A percentile compares a stretch with the other conserved stretches of the same genome.
Evolutionary conservation across 2,797 vertebrate genomes (phyloP).

Genomic region (Phrynocephalus guinanensis): DNA sequence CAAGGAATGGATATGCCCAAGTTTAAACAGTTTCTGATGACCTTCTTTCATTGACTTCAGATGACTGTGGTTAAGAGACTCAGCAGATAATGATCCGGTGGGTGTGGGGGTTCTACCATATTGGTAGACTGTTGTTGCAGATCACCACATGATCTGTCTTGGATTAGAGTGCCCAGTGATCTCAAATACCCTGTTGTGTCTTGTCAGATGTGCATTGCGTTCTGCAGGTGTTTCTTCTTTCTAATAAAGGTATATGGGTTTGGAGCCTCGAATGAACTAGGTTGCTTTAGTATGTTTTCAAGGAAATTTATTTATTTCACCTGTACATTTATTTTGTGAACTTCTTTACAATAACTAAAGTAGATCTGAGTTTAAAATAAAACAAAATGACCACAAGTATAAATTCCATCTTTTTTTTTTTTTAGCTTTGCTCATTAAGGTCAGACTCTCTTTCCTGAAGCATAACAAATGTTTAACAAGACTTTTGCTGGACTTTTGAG

Average conservation of each 20-base stretch:
- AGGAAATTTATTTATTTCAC: slow-evolving; percentile 9
- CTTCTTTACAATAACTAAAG: background rate
- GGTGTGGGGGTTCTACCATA: too few species aligned
- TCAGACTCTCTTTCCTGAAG: slow-evolving; percentile 15
- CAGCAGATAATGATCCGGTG: too few species aligned
- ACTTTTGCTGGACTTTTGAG: background rate
- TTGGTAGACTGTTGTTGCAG: too few species aligned
- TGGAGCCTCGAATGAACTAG: background rate
- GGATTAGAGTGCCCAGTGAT: too few species aligned
- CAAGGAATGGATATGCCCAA: too few species aligned
- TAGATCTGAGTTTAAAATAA: background rate
- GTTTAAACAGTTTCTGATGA: too few species aligned
- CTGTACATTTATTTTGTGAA: slow-evolving; percentile 15
- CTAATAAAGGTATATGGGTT: background rate
- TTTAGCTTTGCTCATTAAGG: background rate
- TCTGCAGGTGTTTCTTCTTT: too few species aligned
- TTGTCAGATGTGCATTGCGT: too few species aligned
- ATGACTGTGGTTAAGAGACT: too few species aligned
- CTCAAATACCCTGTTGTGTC: too few species aligned
- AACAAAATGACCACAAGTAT: slow-evolving; percentile 1
- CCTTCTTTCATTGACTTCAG: too few species aligned
- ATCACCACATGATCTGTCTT: too few species aligned
- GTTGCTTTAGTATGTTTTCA: background rate
- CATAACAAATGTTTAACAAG: slow-evolving; percentile 1
- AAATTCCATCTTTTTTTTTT: background rate